Base-by-base conservation (phyloP, 1,140 invertebrate species). In the Heterodera carotae region DNA sequence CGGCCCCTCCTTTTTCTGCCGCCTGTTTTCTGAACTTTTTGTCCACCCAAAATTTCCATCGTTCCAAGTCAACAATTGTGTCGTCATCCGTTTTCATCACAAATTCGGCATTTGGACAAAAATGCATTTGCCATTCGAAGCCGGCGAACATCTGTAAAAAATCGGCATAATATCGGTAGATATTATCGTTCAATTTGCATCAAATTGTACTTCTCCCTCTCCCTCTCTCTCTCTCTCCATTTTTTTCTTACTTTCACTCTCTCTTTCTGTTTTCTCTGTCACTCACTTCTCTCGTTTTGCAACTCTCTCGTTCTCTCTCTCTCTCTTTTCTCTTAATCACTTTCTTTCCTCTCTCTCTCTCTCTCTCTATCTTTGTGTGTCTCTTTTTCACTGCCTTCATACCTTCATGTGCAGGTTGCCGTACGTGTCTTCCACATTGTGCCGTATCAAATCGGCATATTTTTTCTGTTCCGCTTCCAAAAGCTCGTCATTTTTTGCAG, bases 51-150 rank as follows among this genome's bases (percentile, higher is more conserved):
- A 71, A 48, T 43, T 71, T 59, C 69, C 36, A 71, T 48, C 69
- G 48, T 31, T 22, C 48, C 29, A 71, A 71, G 59, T 71, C 69
- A 39, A 71, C 69, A 71, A 71, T 71, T 71, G 69, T 71, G 33
- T 71, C 69, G 33, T 71, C 69, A 43, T 71, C 69, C 33, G 69
- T 71, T 71, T 71, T 71, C 69, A 71, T 71, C 6, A 71, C 33
- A 71, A 43, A 71, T 71, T 71, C 69, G 31, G 69, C 36, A 71
- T 71, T 71, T 25, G 69, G 33, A 53, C 36, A 71, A 22, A 36
- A 71, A 56, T 71, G 48, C 29, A 56, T 48, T 53, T 71, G 69
- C 69, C 69, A 71, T 43, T 71, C 48, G 34, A 48, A 71, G 1
- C 34, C 69, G 18, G 39, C 34, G 2, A 48, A 48, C 69, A 71